Percentiles rank a stretch among this genome's conserved stretches.
Evolutionary conservation across 2,113 vertebrate genomes (phyloP).

Genomic region (Acrocephalus arundinaceus): DNA sequence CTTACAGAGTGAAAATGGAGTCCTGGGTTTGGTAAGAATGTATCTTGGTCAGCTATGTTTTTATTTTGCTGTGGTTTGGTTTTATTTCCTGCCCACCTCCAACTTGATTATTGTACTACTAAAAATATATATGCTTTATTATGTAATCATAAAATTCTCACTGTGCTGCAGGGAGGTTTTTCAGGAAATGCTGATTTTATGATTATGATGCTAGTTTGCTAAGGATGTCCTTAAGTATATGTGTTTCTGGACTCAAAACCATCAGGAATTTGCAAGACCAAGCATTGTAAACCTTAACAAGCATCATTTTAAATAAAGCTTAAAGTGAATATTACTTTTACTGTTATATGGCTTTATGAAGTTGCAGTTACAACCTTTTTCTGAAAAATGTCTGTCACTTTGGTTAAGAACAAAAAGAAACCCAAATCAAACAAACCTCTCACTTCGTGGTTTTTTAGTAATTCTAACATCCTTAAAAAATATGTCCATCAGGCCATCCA

Average conservation of each 20-base stretch:
- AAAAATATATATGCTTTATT: not conserved
- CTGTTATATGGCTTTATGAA: not conserved
- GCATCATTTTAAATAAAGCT: not conserved
- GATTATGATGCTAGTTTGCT: not conserved
- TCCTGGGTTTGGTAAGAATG: constrained; percentile 92
- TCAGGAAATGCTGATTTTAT: not conserved
- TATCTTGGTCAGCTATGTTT: not conserved
- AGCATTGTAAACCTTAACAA: not conserved
- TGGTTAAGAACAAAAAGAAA: not conserved
- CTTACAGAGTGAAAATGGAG: constrained; percentile 98
- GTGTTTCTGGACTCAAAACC: not conserved
- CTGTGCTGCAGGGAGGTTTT: not conserved
- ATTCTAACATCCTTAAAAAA: not conserved
- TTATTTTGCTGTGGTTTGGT: not conserved
- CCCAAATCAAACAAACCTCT: accelerated
- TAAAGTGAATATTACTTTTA: not conserved
- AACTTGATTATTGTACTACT: not conserved
- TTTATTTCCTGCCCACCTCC: not conserved
- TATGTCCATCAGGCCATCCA: not conserved
- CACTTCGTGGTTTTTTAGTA: accelerated
- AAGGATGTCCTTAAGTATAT: not conserved
- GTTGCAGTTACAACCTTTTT: not conserved
- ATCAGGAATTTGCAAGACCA: not conserved
- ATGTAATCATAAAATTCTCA: not conserved
- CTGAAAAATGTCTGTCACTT: not conserved